Conservation (phyloP, 2,888 invertebrate genomes). For the Cerceris rybyensis region DNA sequence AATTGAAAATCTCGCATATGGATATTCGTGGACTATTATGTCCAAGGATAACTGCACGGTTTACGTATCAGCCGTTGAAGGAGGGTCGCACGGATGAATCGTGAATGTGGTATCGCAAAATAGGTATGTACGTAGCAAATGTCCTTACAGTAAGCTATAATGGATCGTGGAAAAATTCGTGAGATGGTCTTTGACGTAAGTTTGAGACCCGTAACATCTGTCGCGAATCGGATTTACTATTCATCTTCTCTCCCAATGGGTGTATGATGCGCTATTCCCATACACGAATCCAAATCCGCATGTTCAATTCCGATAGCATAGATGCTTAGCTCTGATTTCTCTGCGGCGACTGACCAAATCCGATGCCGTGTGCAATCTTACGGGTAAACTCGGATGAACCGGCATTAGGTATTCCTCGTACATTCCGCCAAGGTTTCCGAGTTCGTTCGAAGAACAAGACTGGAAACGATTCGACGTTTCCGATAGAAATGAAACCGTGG, state of each 20-base stretch:
- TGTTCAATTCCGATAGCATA: conserved; percentile 5
- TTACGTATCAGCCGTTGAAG: too few species aligned
- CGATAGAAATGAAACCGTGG: too few species aligned
- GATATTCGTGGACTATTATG: too few species aligned
- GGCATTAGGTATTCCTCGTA: conserved; percentile 3
- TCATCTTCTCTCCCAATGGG: conserved; percentile 1
- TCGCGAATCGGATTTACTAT: conserved; percentile 5
- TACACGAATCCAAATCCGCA: background rate
- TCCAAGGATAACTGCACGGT: too few species aligned
- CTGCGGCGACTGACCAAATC: background rate
- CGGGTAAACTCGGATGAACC: conserved; percentile 2
- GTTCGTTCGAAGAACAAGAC: too few species aligned
- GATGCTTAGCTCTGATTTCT: conserved; percentile 5
- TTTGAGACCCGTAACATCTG: conserved; percentile 11
- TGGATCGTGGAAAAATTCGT: background rate
- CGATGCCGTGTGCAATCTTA: background rate
- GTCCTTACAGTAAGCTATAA: background rate
- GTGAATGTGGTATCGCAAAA: too few species aligned
- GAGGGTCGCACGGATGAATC: too few species aligned
- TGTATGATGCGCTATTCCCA: background rate
- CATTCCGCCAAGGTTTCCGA: conserved; percentile 1
- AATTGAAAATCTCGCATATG: too few species aligned
- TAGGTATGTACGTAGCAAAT: too few species aligned
- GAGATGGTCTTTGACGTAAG: conserved; percentile 2
- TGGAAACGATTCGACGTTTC: too few species aligned